A percentile compares a stretch with the other conserved stretches of the same genome.
These are phyloP conservation scores for Papilio elwesi DNA, from an alignment of 2,888 invertebrate genomes.

Conservation along the genomic window DNA sequence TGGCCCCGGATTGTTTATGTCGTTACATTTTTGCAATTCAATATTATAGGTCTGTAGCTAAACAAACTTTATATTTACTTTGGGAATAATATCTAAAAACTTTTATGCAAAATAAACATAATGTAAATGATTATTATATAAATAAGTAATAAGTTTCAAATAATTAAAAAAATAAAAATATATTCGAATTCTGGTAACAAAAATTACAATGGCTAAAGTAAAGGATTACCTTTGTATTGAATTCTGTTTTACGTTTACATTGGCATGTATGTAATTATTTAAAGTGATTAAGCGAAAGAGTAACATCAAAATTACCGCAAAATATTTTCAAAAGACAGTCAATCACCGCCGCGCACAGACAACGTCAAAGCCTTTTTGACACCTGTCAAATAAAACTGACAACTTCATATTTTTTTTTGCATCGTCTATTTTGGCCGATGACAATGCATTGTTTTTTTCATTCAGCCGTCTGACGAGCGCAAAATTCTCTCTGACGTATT, in stretches of 20 bases:
- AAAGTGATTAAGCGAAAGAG: constrained; percentile 24
- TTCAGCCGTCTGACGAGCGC: constrained; percentile 36
- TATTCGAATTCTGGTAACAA: too few relatives aligned
- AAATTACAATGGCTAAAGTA: too few relatives aligned
- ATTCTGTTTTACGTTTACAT: too few relatives aligned
- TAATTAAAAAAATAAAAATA: too few relatives aligned
- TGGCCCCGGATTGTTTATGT: constrained; percentile 5
- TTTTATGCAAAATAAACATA: too few relatives aligned
- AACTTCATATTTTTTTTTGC: constrained; percentile 60
- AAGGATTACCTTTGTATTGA: too few relatives aligned
- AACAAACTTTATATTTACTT: constrained; percentile 1
- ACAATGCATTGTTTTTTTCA: constrained; percentile 45
- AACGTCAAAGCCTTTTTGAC: constrained; percentile 70
- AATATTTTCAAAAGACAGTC: constrained; percentile 61
- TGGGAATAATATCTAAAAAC: too few relatives aligned
- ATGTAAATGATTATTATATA: too few relatives aligned
- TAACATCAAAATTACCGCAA: constrained; percentile 35
- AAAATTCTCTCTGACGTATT: constrained; percentile 45
- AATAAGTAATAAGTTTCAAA: too few relatives aligned
- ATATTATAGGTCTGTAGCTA: neutral
- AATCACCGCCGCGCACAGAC: constrained; percentile 67
- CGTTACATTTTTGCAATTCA: neutral
- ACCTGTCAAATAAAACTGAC: constrained; percentile 79
- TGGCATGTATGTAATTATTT: too few relatives aligned
- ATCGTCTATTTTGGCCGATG: constrained; percentile 44